phyloP scores from a whole-genome alignment of 2,797 vertebrate genomes.

The Cirrhinus molitorella region DNA sequence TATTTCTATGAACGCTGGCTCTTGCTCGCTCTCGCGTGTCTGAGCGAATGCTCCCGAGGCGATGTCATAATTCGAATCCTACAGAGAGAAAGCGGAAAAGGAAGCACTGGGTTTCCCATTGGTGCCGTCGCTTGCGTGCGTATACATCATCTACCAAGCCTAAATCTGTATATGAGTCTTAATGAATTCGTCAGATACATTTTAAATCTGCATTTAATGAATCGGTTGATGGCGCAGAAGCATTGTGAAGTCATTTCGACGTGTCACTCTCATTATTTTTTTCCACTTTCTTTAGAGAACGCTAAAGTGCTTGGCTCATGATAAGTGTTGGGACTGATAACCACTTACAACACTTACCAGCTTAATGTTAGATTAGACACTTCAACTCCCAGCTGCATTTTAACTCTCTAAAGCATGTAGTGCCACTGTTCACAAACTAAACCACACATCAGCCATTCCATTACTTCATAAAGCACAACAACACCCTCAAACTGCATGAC shows the following conservation, averaged over 20 bases:
- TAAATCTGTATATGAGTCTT: conserved; percentile 25
- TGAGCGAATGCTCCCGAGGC: conserved; percentile 64
- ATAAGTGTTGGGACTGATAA: conserved; percentile 54
- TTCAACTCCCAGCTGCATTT: conserved; percentile 53
- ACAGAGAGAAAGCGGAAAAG: conserved; percentile 43
- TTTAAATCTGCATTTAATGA: conserved; percentile 49
- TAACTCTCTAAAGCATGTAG: conserved; percentile 23
- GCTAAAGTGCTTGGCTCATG: conserved; percentile 47
- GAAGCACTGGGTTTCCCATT: conserved; percentile 55
- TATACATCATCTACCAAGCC: background rate
- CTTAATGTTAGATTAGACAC: conserved; percentile 56
- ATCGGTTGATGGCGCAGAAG: conserved; percentile 35
- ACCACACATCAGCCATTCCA: background rate
- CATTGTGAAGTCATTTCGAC: conserved; percentile 35
- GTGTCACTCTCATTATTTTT: conserved; percentile 39
- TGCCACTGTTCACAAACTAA: conserved; percentile 28
- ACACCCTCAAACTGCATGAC: background rate
- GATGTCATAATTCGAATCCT: conserved; percentile 62
- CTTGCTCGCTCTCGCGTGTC: conserved; percentile 65
- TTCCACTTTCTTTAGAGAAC: conserved; percentile 46
- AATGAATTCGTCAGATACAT: conserved; percentile 46
- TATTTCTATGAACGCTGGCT: conserved; percentile 74
- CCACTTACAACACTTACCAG: conserved; percentile 53
- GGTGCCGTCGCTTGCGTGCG: background rate
- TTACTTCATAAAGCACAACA: conserved; percentile 27